Conservation (phyloP, 2,113 vertebrate genomes). For the Anolis sagrei region DNA sequence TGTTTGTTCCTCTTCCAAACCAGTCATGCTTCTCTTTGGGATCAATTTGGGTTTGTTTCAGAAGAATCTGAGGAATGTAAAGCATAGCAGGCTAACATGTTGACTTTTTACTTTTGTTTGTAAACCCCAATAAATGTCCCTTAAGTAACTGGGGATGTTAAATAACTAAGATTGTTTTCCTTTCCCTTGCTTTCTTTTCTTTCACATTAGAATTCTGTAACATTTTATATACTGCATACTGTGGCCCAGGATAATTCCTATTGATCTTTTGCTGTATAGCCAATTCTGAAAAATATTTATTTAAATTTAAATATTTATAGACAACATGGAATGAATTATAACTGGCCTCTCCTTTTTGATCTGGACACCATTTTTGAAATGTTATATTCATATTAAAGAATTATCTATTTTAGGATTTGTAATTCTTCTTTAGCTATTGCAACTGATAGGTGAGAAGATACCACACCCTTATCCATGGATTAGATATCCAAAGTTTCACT, state of each 20-base stretch:
- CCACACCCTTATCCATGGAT: too few relatives aligned
- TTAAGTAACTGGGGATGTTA: not conserved
- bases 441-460: not conserved
- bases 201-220: not conserved
- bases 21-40: not conserved
- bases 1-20: slow-evolving; percentile 3
- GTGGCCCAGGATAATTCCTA: not conserved
- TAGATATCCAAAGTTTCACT: too few relatives aligned
- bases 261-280: not conserved
- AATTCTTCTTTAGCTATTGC: not conserved
- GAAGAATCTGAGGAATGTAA: not conserved
- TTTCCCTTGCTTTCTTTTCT: not conserved
- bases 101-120: not conserved
- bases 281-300: not conserved
- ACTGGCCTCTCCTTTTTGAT: not conserved
- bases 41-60: slow-evolving; percentile 3
- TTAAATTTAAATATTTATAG: not conserved
- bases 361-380: not conserved
- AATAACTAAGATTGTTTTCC: not conserved
- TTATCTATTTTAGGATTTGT: not conserved
- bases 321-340: not conserved
- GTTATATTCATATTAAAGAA: not conserved
- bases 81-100: not conserved
- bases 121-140: not conserved
- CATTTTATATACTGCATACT: not conserved